Evolutionary conservation across 2,888 invertebrate species (phyloP).

Genomic region (Amphiduros pacificus): DNA sequence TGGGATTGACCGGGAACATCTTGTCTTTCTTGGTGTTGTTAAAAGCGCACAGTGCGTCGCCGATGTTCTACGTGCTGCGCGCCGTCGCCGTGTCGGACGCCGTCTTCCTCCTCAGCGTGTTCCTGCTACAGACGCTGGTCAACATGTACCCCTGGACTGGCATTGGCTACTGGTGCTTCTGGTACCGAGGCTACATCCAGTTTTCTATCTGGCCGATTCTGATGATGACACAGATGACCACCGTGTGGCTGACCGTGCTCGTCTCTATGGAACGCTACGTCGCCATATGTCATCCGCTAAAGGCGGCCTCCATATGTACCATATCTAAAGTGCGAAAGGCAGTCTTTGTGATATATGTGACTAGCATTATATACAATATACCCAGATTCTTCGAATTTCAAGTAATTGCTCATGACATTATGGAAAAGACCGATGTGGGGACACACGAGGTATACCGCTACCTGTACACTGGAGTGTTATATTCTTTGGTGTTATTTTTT

Average conservation of each 20-base stretch:
- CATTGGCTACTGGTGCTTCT: constrained; percentile 2
- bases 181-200: constrained; percentile 33
- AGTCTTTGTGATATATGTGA: constrained; percentile 26
- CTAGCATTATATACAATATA: constrained; percentile 33
- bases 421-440: constrained; percentile 29
- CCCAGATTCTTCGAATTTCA: constrained; percentile 35
- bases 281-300: constrained; percentile 37
- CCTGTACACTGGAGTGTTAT: constrained; percentile 33
- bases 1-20: constrained; percentile 31
- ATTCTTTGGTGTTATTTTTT: constrained; percentile 34
- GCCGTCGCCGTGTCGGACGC: constrained; percentile 33
- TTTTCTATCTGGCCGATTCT: constrained; percentile 35
- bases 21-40: constrained; percentile 30
- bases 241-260: constrained; percentile 39
- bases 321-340: constrained; percentile 27
- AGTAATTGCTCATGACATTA: constrained; percentile 1
- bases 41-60: constrained; percentile 28
- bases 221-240: constrained; percentile 36
- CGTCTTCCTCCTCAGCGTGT: constrained; percentile 31
- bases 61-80: constrained; percentile 35
- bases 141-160: constrained; percentile 26
- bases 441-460: constrained; percentile 31
- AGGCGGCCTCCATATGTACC: constrained; percentile 30
- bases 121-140: constrained; percentile 30
- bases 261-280: constrained; percentile 38